Conservation (phyloP, 2,888 invertebrate species). For the Clunio marinus region DNA sequence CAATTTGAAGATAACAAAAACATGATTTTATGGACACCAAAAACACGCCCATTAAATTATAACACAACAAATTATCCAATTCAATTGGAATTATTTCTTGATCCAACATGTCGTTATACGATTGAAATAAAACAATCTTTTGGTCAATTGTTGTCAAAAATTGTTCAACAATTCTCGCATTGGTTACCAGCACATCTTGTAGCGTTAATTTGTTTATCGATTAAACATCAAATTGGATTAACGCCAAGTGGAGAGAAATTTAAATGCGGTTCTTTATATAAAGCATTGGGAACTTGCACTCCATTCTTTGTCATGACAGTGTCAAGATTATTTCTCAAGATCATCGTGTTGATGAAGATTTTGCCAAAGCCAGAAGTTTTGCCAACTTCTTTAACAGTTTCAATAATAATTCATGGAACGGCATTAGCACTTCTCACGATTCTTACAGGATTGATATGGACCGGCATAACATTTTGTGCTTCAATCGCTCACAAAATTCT, state of each 20-base stretch:
- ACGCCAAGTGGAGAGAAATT: constrained; percentile 46
- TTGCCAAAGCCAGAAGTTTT: constrained; percentile 42
- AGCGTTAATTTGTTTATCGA: constrained; percentile 60
- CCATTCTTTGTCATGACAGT: constrained; percentile 49
- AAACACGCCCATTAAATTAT: constrained; percentile 53
- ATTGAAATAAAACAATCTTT: constrained; percentile 54
- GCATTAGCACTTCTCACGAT: constrained; percentile 60
- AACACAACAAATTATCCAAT: constrained; percentile 51
- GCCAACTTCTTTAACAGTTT: constrained; percentile 51
- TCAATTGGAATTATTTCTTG: constrained; percentile 60
- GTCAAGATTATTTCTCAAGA: constrained; percentile 43
- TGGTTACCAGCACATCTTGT: constrained; percentile 63
- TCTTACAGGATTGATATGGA: constrained; percentile 54
- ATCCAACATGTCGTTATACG: constrained; percentile 67
- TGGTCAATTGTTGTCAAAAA: constrained; percentile 59
- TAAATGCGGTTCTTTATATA: constrained; percentile 56
- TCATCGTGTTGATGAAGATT: constrained; percentile 41
- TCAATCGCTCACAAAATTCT: constrained; percentile 64
- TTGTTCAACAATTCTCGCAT: constrained; percentile 63
- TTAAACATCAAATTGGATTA: constrained; percentile 54
- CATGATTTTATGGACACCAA: constrained; percentile 59
- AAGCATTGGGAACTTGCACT: constrained; percentile 58
- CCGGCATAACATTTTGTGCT: constrained; percentile 62
- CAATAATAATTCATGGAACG: constrained; percentile 60
- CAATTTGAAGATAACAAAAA: constrained; percentile 59